These are phyloP conservation scores for Stomatorhinus walkeri DNA, from an alignment of 2,797 vertebrate genomes.

Conservation along the genomic window DNA sequence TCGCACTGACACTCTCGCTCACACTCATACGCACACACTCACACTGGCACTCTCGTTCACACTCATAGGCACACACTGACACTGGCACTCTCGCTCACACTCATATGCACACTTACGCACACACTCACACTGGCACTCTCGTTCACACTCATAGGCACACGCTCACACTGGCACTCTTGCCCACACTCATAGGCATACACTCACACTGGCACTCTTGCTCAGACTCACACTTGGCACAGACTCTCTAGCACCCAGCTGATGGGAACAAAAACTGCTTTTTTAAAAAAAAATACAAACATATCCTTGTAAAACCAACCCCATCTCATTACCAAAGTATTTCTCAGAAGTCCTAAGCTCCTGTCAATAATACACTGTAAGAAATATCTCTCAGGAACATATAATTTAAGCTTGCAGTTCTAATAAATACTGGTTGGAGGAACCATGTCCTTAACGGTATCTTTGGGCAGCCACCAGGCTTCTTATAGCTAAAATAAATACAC, in stretches of 20 bases:
- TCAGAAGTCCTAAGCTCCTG: neutral
- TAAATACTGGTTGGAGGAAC: neutral
- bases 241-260: neutral
- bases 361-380: neutral
- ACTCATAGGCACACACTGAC: neutral
- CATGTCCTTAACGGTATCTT: neutral
- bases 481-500: neutral
- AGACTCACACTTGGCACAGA: neutral
- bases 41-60: no score
- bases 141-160: no score
- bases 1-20: neutral
- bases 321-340: neutral
- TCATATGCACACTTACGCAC: no score
- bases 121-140: neutral
- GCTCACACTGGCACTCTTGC: no score
- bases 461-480: neutral
- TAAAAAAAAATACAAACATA: neutral
- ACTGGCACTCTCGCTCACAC: neutral
- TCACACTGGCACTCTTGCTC: neutral
- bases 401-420: neutral
- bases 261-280: neutral
- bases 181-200: neutral
- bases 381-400: neutral
- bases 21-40: neutral
- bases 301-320: neutral